phyloP scores from a whole-genome alignment of 2,797 vertebrate genomes.

The Heliangelus exortis region DNA sequence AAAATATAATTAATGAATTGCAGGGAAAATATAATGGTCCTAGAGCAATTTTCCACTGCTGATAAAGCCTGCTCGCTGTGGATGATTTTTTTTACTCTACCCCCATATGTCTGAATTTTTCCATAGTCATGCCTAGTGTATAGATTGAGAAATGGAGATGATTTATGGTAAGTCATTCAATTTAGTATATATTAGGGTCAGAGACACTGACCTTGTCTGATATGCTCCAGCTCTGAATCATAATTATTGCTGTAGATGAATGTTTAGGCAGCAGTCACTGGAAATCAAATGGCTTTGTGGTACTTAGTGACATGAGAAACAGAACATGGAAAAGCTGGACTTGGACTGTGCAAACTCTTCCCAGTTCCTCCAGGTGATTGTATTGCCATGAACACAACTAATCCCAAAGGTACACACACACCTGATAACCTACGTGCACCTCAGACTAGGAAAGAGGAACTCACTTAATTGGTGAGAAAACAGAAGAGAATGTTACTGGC shows the following conservation, averaged over 20 bases:
- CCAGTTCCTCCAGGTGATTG: neutral
- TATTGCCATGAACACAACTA: constrained; percentile 30
- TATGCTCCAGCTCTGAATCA: neutral
- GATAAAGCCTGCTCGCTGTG: neutral
- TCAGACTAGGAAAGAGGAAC: constrained; percentile 71
- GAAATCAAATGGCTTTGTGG: neutral
- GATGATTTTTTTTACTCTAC: neutral
- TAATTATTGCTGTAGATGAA: neutral
- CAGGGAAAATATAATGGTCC: neutral
- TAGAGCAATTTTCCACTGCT: neutral
- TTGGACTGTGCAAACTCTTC: neutral
- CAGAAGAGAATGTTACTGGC: constrained; percentile 75
- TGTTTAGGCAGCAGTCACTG: neutral
- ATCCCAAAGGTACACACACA: constrained; percentile 63
- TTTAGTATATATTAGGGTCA: neutral
- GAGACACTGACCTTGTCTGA: neutral
- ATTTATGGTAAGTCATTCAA: neutral
- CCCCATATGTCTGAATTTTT: neutral
- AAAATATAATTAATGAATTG: neutral
- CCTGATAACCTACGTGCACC: constrained; percentile 51
- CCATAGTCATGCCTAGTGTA: neutral
- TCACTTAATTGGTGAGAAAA: constrained; percentile 82
- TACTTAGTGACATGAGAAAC: neutral
- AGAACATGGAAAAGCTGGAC: neutral
- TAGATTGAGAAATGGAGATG: neutral